Conservation (phyloP, 2,113 vertebrate species). For the Eudorcas thomsonii region DNA sequence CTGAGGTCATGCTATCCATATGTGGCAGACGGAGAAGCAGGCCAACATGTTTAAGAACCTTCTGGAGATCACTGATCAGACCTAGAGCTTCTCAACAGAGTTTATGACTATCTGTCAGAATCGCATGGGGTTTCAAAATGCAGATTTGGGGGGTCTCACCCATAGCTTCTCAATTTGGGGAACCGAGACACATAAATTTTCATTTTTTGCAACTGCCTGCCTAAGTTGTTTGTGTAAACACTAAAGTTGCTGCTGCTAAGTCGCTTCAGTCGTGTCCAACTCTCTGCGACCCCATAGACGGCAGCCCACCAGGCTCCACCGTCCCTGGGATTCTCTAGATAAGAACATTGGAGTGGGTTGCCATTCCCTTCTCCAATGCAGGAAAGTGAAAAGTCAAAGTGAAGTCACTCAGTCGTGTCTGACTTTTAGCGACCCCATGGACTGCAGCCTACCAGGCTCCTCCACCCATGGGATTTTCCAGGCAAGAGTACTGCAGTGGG, state of each 20-base stretch:
- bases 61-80: background rate
- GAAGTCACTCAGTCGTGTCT: too few relatives aligned
- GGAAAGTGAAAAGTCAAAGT: too few relatives aligned
- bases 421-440: too few relatives aligned
- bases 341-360: too few relatives aligned
- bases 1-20: background rate
- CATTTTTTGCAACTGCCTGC: background rate
- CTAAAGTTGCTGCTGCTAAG: background rate
- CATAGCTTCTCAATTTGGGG: background rate
- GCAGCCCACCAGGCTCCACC: too few relatives aligned
- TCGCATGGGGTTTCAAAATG: too few relatives aligned
- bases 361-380: too few relatives aligned
- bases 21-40: background rate
- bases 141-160: background rate
- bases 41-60: background rate
- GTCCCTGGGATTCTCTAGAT: too few relatives aligned
- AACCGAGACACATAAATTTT: background rate
- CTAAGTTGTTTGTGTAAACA: background rate
- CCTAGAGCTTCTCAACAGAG: background rate
- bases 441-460: too few relatives aligned
- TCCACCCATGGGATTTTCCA: too few relatives aligned
- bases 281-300: fast-evolving
- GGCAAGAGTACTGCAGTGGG: too few relatives aligned
- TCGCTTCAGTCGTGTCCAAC: too few relatives aligned
- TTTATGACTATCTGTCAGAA: background rate